Evolutionary conservation across 2,797 vertebrate species (phyloP).

Genomic region (Petrocephalus schoutedeni): DNA sequence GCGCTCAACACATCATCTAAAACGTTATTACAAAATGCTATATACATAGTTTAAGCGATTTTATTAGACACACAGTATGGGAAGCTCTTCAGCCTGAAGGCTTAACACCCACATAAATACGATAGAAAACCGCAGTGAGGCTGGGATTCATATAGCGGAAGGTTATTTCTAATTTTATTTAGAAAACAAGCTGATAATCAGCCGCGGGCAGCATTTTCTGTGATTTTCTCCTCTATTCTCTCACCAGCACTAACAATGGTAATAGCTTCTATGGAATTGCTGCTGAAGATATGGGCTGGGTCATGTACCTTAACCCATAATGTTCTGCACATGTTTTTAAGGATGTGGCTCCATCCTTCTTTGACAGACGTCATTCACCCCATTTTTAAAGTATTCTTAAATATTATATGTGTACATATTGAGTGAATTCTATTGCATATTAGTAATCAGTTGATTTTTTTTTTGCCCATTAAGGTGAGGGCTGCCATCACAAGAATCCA

Average conservation of each 20-base stretch:
- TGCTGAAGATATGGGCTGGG: not conserved
- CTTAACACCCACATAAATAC: not conserved
- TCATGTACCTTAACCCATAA: not conserved
- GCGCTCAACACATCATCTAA: not conserved
- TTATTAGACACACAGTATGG: not conserved
- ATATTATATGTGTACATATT: not conserved
- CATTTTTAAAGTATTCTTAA: not conserved
- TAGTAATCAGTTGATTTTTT: not conserved
- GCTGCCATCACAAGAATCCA: conserved; percentile 82
- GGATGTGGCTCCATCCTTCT: not conserved
- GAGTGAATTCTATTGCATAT: not conserved
- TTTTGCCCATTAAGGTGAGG: conserved; percentile 65
- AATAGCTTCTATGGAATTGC: not conserved
- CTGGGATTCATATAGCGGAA: not conserved
- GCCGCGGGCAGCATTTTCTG: not conserved
- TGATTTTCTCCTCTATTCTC: not conserved
- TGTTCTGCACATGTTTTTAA: not conserved
- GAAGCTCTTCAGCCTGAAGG: not conserved
- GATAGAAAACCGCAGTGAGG: not conserved
- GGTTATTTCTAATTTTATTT: not conserved
- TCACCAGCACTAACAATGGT: not conserved
- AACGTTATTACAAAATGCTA: not conserved
- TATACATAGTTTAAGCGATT: not conserved
- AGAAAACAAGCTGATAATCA: not conserved
- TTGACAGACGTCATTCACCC: not conserved